Evolutionary conservation across 1,140 invertebrate genomes (phyloP).

Genomic region (Onthophagus taurus): DNA sequence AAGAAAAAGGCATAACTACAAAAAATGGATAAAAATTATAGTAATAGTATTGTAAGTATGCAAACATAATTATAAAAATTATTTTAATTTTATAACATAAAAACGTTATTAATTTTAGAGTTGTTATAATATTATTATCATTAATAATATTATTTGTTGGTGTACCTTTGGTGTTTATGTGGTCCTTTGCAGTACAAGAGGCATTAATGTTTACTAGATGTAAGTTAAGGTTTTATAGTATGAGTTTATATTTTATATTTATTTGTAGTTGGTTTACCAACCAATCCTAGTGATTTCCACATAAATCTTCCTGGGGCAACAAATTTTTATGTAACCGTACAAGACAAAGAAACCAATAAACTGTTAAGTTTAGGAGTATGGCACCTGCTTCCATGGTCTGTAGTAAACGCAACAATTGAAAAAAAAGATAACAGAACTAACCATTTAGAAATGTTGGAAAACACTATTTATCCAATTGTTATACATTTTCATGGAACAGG

Average conservation of each 20-base stretch:
- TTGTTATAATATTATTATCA: constrained; percentile 19
- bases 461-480: constrained; percentile 17
- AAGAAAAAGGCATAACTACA: too few species aligned
- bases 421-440: constrained; percentile 8
- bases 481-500: constrained; percentile 31
- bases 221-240: constrained; percentile 16
- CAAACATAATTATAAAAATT: too few species aligned
- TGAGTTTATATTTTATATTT: neutral
- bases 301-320: constrained; percentile 15
- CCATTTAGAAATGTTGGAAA: constrained; percentile 14
- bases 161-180: constrained; percentile 27
- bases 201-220: constrained; percentile 24
- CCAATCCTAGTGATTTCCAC: constrained; percentile 8
- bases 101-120: too few species aligned
- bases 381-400: constrained; percentile 23
- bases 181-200: constrained; percentile 24
- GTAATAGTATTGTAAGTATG: too few species aligned
- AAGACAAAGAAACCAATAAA: constrained; percentile 16
- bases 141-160: constrained; percentile 25
- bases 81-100: too few species aligned
- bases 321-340: constrained; percentile 26
- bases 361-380: constrained; percentile 26
- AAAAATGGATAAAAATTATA: too few species aligned
- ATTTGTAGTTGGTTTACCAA: constrained; percentile 16
- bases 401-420: constrained; percentile 13